Percentiles rank a stretch among this genome's conserved stretches.
Evolutionary conservation across 2,113 vertebrate genomes (phyloP).

Genomic region (Callionymus lyra): DNA sequence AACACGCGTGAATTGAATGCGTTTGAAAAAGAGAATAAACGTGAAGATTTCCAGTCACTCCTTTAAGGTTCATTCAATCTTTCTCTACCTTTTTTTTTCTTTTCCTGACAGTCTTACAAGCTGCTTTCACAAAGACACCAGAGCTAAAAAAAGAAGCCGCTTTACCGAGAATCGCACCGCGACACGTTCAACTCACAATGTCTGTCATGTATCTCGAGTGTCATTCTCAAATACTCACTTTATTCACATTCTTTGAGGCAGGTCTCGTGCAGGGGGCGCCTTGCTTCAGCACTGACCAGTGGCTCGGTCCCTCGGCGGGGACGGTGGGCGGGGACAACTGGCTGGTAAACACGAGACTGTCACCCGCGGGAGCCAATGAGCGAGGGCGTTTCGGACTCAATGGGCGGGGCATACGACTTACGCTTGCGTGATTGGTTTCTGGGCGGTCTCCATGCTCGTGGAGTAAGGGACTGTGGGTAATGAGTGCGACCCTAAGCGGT

Average conservation of each 20-base stretch:
- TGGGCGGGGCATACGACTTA: conserved; percentile 5
- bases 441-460: background rate
- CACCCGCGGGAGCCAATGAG: conserved; percentile 26
- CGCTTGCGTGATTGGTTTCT: conserved; percentile 15
- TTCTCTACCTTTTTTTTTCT: conserved; percentile 5
- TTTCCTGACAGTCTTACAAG: conserved; percentile 11
- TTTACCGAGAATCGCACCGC: background rate
- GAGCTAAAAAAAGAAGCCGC: background rate
- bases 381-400: fast-evolving
- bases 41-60: conserved; percentile 6
- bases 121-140: conserved; percentile 35
- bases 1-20: too few species aligned
- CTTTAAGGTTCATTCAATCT: conserved; percentile 44
- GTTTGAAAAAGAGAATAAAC: background rate
- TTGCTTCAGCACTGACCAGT: conserved; percentile 32
- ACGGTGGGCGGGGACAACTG: conserved; percentile 29
- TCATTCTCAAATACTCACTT: conserved; percentile 57
- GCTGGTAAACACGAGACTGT: conserved; percentile 45
- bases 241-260: conserved; percentile 51
- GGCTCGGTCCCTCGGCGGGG: conserved; percentile 15
- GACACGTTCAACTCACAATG: conserved; percentile 1
- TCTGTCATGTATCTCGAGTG: conserved; percentile 7
- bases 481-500: conserved; percentile 19
- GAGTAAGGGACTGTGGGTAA: conserved; percentile 33
- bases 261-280: conserved; percentile 25